Evolutionary conservation across 2,888 invertebrate genomes (phyloP).

Genomic region (Alloscopus bannaensis): DNA sequence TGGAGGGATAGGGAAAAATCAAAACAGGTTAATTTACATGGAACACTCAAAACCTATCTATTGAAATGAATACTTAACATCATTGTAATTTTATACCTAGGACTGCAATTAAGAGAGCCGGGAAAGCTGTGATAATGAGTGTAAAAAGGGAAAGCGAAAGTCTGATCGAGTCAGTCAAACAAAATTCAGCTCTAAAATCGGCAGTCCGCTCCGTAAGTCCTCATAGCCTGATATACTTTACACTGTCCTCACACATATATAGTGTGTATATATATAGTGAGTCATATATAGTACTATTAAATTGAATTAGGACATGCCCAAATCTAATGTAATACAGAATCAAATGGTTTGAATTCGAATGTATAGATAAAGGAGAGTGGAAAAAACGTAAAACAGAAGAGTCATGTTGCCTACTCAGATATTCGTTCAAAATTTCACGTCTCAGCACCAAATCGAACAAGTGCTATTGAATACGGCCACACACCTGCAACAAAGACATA

Average conservation of each 20-base stretch:
- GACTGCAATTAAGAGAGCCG: constrained; percentile 72
- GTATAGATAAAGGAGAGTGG: constrained; percentile 84
- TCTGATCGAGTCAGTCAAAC: constrained; percentile 71
- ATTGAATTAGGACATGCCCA: constrained; percentile 1
- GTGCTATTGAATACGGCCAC: constrained; percentile 53
- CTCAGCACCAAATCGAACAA: constrained; percentile 29
- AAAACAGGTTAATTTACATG: constrained; percentile 65
- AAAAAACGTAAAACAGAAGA: constrained; percentile 81
- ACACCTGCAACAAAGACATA: constrained; percentile 64
- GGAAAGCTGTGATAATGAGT: constrained; percentile 73
- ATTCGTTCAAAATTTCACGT: constrained; percentile 81
- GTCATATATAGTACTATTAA: too few relatives aligned
- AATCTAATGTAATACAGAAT: neutral
- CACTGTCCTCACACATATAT: neutral
- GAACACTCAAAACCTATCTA: neutral
- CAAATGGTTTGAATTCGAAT: too few relatives aligned
- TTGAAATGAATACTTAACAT: neutral
- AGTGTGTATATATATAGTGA: too few relatives aligned
- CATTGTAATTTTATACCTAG: constrained; percentile 33
- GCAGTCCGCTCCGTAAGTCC: constrained; percentile 70
- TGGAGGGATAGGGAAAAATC: constrained; percentile 68
- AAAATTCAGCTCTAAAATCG: constrained; percentile 72
- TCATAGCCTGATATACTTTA: neutral
- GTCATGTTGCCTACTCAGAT: constrained; percentile 84
- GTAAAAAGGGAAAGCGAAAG: constrained; percentile 71